Conservation (phyloP, 2,113 vertebrate genomes). For the Otis tarda region DNA sequence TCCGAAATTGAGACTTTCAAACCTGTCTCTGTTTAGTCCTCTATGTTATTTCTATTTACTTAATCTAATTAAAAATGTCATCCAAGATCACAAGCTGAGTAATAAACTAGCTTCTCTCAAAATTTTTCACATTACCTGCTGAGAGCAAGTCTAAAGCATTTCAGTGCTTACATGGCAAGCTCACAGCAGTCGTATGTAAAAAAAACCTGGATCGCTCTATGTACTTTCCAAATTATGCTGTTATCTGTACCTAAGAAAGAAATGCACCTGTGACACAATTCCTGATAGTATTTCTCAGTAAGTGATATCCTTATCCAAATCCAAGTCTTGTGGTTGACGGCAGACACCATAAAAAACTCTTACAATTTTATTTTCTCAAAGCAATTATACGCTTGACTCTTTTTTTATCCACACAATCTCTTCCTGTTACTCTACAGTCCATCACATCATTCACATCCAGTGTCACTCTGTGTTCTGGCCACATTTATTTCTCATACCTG, state of each 20-base stretch:
- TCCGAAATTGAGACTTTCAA: not conserved
- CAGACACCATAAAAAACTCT: not conserved
- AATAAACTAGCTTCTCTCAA: not conserved
- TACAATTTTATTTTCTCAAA: not conserved
- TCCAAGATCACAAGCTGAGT: not conserved
- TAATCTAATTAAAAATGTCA: not conserved
- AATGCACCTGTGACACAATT: not conserved
- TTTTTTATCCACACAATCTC: not conserved
- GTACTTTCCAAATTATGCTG: not conserved
- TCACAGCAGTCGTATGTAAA: not conserved
- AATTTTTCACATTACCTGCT: not conserved
- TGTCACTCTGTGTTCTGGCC: not conserved
- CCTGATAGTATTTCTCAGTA: not conserved
- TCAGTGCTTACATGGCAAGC: not conserved
- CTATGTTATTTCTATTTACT: not conserved
- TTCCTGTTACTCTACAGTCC: not conserved
- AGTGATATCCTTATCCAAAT: accelerated
- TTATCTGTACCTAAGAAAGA: not conserved
- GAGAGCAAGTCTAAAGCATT: not conserved
- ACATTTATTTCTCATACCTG: not conserved
- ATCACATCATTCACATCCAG: not conserved
- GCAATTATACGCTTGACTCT: accelerated
- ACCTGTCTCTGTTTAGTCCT: not conserved
- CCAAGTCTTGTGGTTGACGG: not conserved
- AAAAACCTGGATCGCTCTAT: accelerated